phyloP scores from a whole-genome alignment of 2,888 invertebrate genomes.

The Trisateles emortualis region DNA sequence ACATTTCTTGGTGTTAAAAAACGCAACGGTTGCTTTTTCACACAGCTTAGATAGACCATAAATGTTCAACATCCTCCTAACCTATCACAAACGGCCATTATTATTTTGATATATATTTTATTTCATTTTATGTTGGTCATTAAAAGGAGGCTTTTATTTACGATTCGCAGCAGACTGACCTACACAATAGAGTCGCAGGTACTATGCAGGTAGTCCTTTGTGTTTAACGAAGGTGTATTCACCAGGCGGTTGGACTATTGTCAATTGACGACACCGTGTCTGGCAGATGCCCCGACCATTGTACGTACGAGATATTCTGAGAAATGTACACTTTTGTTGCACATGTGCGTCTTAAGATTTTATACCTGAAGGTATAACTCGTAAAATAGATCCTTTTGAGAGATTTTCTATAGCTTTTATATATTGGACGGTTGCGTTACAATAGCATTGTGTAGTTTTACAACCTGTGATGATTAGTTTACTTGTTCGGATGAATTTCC shows the following conservation, averaged over 20 bases:
- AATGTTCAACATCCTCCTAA: constrained; percentile 23
- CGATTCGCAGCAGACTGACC: constrained; percentile 31
- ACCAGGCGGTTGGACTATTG: constrained; percentile 57
- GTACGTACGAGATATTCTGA: constrained; percentile 62
- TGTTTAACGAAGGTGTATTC: constrained; percentile 38
- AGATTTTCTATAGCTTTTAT: constrained; percentile 35
- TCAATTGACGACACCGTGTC: constrained; percentile 75
- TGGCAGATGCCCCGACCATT: constrained; percentile 74
- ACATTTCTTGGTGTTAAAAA: not conserved
- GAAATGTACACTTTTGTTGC: constrained; percentile 65
- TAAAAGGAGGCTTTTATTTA: constrained; percentile 41
- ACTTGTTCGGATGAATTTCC: constrained; percentile 32
- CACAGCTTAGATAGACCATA: constrained; percentile 13
- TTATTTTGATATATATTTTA: constrained; percentile 38
- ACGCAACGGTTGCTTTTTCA: constrained; percentile 6
- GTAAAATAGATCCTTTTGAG: constrained; percentile 56
- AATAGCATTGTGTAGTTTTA: constrained; percentile 39
- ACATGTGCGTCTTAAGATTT: constrained; percentile 63
- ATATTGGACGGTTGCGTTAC: constrained; percentile 33
- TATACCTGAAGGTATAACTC: constrained; percentile 63
- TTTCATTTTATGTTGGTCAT: constrained; percentile 32
- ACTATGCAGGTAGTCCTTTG: constrained; percentile 62
- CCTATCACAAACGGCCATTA: constrained; percentile 26
- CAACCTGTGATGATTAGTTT: constrained; percentile 40
- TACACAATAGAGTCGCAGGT: constrained; percentile 55